Conservation (phyloP, 1,140 invertebrate genomes). For the Dendrolimus punctatus region DNA sequence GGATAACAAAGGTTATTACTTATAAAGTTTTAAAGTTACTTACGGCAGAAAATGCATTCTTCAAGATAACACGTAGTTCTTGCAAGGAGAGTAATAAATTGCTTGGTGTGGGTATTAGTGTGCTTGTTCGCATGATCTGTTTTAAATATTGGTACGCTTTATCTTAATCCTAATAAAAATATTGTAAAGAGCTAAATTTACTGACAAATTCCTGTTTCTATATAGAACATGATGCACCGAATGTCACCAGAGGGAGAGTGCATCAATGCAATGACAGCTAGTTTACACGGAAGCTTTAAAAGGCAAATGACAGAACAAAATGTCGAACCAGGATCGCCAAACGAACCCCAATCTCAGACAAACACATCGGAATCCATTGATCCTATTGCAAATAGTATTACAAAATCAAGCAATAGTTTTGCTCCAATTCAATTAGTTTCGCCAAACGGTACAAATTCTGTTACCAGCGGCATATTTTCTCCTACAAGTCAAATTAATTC, state of each 20-base stretch:
- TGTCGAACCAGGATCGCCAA: conserved; percentile 52
- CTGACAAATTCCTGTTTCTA: conserved; percentile 53
- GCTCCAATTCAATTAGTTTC: conserved; percentile 69
- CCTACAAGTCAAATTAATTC: conserved; percentile 71
- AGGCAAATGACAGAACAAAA: conserved; percentile 55
- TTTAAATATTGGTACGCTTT: conserved; percentile 8
- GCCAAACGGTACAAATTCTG: conserved; percentile 71
- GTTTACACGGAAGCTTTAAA: conserved; percentile 68
- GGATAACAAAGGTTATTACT: too few relatives aligned
- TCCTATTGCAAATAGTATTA: conserved; percentile 55
- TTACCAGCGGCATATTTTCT: conserved; percentile 71
- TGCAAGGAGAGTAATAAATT: too few relatives aligned
- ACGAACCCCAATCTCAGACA: conserved; percentile 54
- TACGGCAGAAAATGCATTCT: too few relatives aligned
- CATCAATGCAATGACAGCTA: conserved; percentile 64
- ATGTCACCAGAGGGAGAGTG: conserved; percentile 70
- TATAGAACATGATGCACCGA: conserved; percentile 69
- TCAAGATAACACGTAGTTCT: too few relatives aligned
- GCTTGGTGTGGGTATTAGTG: too few relatives aligned
- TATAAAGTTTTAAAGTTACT: too few relatives aligned
- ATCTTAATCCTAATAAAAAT: conserved; percentile 12
- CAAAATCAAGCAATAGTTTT: conserved; percentile 51
- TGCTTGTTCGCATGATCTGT: too few relatives aligned
- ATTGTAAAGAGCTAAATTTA: conserved; percentile 12
- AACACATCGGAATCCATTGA: conserved; percentile 58